Percentiles rank a stretch among this genome's conserved stretches.
phyloP scores from a whole-genome alignment of 2,888 invertebrate genomes.

The Eupithecia vulgata region DNA sequence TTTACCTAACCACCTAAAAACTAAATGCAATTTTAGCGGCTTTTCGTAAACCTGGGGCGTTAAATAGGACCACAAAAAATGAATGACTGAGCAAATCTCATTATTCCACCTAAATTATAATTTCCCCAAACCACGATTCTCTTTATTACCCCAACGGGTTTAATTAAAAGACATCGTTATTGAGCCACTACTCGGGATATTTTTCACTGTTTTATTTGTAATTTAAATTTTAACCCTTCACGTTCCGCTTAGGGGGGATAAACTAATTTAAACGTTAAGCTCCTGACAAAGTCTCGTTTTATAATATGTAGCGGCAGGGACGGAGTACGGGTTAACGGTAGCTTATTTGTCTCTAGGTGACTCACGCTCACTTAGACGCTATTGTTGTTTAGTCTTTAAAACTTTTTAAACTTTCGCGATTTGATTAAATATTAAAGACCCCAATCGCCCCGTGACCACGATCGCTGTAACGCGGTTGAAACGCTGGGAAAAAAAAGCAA shows the following conservation, averaged over 20 bases:
- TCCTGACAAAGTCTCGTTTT: conserved; percentile 76
- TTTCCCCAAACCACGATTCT: conserved; percentile 64
- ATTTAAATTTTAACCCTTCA: conserved; percentile 84
- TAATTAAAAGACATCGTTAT: conserved; percentile 83
- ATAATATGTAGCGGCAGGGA: conserved; percentile 75
- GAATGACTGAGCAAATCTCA: conserved; percentile 5
- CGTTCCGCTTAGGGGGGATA: conserved; percentile 79
- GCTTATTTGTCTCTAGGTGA: not conserved
- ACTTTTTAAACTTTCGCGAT: no score
- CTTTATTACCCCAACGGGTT: conserved; percentile 80
- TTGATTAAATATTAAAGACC: no score
- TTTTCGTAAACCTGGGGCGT: not conserved
- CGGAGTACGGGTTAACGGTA: conserved; percentile 44
- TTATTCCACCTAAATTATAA: conserved; percentile 45
- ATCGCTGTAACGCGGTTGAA: no score
- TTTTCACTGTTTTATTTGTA: conserved; percentile 85
- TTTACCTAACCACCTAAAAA: no score
- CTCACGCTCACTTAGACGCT: not conserved
- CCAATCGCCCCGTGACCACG: no score
- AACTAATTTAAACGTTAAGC: conserved; percentile 84
- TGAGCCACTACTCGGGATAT: conserved; percentile 82
- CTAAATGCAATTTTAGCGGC: not conserved
- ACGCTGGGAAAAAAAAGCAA: no score
- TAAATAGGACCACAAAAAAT: conserved; percentile 3
- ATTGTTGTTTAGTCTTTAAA: not conserved